Conservation (phyloP, 2,797 vertebrate species). For the Buphagus erythrorhynchus region DNA sequence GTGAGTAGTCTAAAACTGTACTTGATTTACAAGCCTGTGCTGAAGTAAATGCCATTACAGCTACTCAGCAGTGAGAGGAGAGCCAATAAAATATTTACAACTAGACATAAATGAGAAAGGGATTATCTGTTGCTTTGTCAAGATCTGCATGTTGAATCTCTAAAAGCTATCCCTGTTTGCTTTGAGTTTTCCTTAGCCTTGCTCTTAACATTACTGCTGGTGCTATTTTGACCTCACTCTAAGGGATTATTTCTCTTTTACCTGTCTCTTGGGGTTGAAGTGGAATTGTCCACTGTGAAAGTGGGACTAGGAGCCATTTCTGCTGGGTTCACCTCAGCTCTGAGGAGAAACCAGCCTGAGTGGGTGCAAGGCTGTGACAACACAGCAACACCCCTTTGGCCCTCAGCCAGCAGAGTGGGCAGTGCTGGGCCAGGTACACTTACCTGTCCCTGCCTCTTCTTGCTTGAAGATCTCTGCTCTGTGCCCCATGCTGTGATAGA, state of each 20-base stretch:
- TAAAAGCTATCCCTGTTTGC: not conserved
- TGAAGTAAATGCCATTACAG: conserved; percentile 1
- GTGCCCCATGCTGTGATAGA: not conserved
- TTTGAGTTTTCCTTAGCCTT: not conserved
- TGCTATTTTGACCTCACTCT: not conserved
- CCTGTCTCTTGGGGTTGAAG: not conserved
- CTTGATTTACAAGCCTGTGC: conserved; percentile 2
- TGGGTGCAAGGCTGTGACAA: not conserved
- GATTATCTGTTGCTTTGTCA: not conserved
- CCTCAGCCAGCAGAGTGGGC: not conserved
- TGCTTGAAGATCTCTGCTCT: not conserved
- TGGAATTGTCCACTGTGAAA: not conserved
- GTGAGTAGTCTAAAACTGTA: conserved; percentile 80
- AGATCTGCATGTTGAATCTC: not conserved
- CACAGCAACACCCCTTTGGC: not conserved
- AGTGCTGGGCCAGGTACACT: not conserved
- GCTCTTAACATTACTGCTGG: not conserved
- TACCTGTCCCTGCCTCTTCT: not conserved
- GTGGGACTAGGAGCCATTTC: not conserved
- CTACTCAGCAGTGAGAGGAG: not conserved
- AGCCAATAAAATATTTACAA: conserved; percentile 19
- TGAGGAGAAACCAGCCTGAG: not conserved
- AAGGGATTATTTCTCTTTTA: not conserved
- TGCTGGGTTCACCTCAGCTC: not conserved
- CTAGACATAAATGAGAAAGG: not conserved